Conservation (phyloP, 2,797 vertebrate genomes). For the Chrysocyon brachyurus region DNA sequence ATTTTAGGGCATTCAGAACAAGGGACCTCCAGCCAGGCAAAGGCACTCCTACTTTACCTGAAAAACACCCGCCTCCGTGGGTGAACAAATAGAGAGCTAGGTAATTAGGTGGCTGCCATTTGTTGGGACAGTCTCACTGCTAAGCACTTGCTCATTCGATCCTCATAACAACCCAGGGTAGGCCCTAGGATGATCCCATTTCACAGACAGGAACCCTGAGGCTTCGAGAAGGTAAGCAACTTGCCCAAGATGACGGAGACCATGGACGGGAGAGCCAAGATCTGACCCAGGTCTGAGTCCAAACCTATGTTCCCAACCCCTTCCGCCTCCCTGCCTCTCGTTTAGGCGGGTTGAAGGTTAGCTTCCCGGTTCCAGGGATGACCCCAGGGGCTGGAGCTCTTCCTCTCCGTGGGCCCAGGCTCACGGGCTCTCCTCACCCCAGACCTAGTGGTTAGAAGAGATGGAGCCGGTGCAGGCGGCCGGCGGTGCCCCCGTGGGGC, state of each 20-base stretch:
- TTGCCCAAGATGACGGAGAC: neutral
- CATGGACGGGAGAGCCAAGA: neutral
- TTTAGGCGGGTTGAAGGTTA: neutral
- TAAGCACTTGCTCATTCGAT: neutral
- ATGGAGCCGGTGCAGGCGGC: accelerated
- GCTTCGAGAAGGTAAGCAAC: neutral
- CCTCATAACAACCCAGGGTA: neutral
- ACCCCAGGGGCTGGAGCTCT: neutral
- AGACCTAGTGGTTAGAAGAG: neutral
- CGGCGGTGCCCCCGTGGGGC: neutral
- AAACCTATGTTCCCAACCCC: neutral
- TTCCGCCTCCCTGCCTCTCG: neutral
- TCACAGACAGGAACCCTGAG: constrained; percentile 50
- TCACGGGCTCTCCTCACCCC: neutral
- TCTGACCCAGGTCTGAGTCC: neutral
- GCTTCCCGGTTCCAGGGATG: neutral
- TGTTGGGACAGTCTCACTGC: neutral
- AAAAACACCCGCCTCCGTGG: neutral
- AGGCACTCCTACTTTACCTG: neutral
- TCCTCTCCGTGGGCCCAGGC: neutral
- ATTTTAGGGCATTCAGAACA: neutral
- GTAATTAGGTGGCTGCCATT: neutral
- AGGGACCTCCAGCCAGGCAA: neutral
- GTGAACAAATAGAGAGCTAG: neutral
- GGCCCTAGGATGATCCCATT: neutral